Conservation (phyloP, 2,797 vertebrate genomes). For the Sebastes itinus region DNA sequence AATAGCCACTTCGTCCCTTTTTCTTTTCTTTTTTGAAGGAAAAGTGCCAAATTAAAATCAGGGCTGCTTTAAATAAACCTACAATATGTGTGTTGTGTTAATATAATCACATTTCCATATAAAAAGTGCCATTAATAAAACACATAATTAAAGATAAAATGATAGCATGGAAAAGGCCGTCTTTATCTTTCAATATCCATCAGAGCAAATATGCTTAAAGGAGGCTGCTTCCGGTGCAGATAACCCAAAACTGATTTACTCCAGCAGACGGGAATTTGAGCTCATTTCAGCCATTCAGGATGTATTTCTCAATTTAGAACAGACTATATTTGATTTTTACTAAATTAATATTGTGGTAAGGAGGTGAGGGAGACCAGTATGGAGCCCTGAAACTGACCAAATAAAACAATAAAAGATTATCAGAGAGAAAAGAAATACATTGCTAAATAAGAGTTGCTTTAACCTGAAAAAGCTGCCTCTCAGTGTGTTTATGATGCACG, state of each 20-base stretch:
- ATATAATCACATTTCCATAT: conserved; percentile 74
- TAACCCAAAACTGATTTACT: conserved; percentile 54
- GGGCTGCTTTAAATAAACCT: conserved; percentile 62
- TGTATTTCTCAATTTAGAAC: conserved; percentile 1
- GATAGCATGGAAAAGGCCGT: conserved; percentile 65
- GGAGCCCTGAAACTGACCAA: background rate
- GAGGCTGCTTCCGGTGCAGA: conserved; percentile 67
- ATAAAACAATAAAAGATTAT: background rate
- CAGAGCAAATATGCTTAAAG: conserved; percentile 70
- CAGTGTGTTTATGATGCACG: background rate
- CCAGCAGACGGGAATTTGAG: conserved; percentile 8
- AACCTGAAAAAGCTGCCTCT: background rate
- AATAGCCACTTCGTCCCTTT: conserved; percentile 62
- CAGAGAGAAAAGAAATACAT: too few relatives aligned
- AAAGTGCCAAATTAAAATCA: conserved; percentile 69
- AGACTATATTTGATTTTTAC: background rate
- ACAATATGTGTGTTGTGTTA: conserved; percentile 56
- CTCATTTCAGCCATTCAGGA: conserved; percentile 14
- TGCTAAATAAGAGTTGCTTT: too few relatives aligned
- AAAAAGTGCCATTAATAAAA: conserved; percentile 74
- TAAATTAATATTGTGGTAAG: background rate
- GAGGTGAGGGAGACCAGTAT: background rate
- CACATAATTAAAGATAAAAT: conserved; percentile 82
- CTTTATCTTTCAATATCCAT: conserved; percentile 75
- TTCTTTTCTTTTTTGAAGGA: conserved; percentile 44